phyloP scores from a whole-genome alignment of 2,113 vertebrate species.

The Labrus mixtus region DNA sequence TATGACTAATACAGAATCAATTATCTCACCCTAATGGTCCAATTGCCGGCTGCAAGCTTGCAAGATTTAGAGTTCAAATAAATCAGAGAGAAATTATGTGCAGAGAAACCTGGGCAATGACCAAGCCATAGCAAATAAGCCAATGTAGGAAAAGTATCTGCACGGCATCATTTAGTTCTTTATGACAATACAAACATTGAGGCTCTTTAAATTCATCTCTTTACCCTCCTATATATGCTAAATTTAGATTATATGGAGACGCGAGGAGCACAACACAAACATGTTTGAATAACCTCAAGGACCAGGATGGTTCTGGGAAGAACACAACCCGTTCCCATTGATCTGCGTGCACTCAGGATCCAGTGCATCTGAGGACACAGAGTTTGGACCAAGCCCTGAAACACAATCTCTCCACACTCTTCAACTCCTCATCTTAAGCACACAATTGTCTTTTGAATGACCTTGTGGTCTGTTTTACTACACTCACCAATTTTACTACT shows the following conservation, averaged over 20 bases:
- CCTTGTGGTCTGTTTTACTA: slow-evolving; percentile 81
- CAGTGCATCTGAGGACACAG: slow-evolving; percentile 82
- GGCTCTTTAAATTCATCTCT: slow-evolving; percentile 22
- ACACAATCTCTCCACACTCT: slow-evolving; percentile 80
- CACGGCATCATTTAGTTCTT: slow-evolving; percentile 6
- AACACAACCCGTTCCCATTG: slow-evolving; percentile 64
- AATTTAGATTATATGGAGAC: slow-evolving; percentile 48
- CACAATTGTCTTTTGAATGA: slow-evolving; percentile 84
- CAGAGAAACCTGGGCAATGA: slow-evolving; percentile 24
- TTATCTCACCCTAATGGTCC: slow-evolving; percentile 76
- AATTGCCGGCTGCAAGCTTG: slow-evolving; percentile 72
- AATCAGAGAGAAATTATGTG: slow-evolving; percentile 51
- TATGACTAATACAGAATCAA: slow-evolving; percentile 77
- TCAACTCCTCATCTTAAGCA: slow-evolving; percentile 78
- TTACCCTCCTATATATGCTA: slow-evolving; percentile 33
- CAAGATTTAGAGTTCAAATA: slow-evolving; percentile 69
- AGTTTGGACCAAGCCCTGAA: slow-evolving; percentile 78
- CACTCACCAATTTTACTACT: slow-evolving; percentile 74
- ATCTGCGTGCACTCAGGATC: slow-evolving; percentile 60
- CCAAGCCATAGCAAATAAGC: slow-evolving; percentile 52
- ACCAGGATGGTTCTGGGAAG: slow-evolving; percentile 65
- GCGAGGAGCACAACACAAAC: slow-evolving; percentile 33
- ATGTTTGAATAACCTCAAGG: slow-evolving; percentile 65
- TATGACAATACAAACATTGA: slow-evolving; percentile 13
- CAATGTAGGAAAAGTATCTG: slow-evolving; percentile 39